These are phyloP conservation scores for Atethmia centrago DNA, from an alignment of 2,888 invertebrate genomes.

Conservation along the genomic window DNA sequence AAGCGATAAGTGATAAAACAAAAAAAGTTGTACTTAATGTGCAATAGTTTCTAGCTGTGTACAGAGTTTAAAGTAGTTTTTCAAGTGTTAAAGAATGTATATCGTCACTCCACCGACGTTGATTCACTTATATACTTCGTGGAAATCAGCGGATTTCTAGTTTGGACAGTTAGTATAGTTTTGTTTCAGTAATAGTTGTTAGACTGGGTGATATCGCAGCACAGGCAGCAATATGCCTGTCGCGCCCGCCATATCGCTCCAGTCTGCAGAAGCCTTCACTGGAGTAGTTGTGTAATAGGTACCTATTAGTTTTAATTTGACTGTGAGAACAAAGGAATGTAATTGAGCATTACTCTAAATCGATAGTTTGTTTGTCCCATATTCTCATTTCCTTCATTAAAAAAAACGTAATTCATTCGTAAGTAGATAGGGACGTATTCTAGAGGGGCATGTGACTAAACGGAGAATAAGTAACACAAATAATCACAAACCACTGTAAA, in stretches of 20 bases:
- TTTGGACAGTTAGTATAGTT: neutral
- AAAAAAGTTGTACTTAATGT: neutral
- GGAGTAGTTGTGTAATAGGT: neutral
- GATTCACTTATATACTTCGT: constrained; percentile 25
- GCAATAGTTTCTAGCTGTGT: neutral
- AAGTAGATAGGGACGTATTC: neutral
- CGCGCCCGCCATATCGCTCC: too few species aligned
- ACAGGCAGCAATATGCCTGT: too few species aligned
- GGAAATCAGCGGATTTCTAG: constrained; percentile 26
- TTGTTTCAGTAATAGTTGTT: neutral
- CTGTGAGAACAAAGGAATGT: neutral
- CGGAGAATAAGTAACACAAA: neutral
- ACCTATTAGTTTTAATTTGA: neutral
- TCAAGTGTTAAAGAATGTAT: constrained; percentile 35
- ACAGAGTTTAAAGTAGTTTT: neutral
- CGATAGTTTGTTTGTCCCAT: neutral
- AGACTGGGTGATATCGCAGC: too few species aligned
- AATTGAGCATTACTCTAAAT: neutral
- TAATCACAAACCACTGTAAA: constrained; percentile 2
- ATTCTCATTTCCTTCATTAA: neutral
- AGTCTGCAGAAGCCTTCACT: too few species aligned
- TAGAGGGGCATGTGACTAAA: neutral
- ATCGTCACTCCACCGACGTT: constrained; percentile 31
- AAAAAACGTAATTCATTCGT: neutral
- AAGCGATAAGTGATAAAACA: neutral